These are phyloP conservation scores for Eupithecia vulgata DNA, from an alignment of 2,888 invertebrate genomes.

Conservation along the genomic window DNA sequence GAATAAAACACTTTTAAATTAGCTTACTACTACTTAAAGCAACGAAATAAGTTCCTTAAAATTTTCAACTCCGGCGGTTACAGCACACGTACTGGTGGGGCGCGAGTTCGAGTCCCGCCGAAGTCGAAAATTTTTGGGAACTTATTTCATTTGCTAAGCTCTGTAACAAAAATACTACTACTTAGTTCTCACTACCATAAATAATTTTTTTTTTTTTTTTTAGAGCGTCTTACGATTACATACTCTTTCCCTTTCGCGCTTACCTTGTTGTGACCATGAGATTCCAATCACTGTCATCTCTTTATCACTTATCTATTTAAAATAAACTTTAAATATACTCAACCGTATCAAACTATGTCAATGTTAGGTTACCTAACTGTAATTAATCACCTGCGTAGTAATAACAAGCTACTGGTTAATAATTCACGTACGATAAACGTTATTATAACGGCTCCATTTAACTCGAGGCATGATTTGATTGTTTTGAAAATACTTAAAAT, in stretches of 20 bases:
- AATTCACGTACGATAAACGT: background rate
- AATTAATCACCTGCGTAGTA: background rate
- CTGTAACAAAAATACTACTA: too few species aligned
- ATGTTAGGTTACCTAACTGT: slow-evolving; percentile 11
- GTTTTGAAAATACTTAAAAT: too few species aligned
- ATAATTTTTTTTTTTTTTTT: background rate
- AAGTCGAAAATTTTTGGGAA: too few species aligned
- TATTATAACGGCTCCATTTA: background rate
- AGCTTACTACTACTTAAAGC: background rate
- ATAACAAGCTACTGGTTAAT: background rate
- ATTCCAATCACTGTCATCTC: background rate
- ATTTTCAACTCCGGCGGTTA: too few species aligned
- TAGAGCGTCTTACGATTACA: background rate
- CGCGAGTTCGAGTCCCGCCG: too few species aligned
- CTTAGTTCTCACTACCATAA: background rate
- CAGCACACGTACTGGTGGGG: too few species aligned
- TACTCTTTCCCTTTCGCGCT: background rate
- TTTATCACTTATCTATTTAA: slow-evolving; percentile 26
- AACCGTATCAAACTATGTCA: slow-evolving; percentile 27
- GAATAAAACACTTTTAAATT: background rate
- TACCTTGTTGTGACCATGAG: background rate
- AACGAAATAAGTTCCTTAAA: too few species aligned
- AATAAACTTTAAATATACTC: slow-evolving; percentile 22
- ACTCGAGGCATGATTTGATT: background rate
- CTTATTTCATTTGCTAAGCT: too few species aligned